These are phyloP conservation scores for Hippocampus comes DNA, from an alignment of 2,113 vertebrate genomes.

Conservation along the genomic window DNA sequence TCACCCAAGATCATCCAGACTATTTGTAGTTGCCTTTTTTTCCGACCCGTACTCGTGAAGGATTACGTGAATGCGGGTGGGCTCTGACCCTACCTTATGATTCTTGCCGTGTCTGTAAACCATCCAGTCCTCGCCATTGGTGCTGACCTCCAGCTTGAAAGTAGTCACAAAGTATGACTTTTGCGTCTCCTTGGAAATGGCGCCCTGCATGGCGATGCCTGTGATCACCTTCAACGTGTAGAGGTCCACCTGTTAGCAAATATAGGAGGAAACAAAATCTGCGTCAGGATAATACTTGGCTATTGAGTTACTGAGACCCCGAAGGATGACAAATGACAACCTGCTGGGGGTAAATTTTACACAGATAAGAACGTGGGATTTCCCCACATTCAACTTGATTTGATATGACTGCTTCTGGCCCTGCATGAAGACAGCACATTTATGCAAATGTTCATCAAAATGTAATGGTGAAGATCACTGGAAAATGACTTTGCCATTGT, in stretches of 20 bases:
- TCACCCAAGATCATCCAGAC: conserved; percentile 25
- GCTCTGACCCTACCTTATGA: conserved; percentile 82
- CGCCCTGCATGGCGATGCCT: conserved; percentile 93
- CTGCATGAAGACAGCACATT: not conserved
- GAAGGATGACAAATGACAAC: not conserved
- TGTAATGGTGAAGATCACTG: not conserved
- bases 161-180: conserved; percentile 88
- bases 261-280: not conserved
- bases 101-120: conserved; percentile 95
- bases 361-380: not conserved
- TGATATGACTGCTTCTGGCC: not conserved
- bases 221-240: conserved; percentile 90
- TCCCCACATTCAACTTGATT: not conserved
- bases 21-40: conserved; percentile 6
- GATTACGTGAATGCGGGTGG: not conserved
- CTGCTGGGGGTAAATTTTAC: not conserved
- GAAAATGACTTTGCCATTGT: not conserved
- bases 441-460: not conserved
- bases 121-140: conserved; percentile 99
- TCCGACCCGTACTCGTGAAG: not conserved
- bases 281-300: not conserved
- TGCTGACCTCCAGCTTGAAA: conserved; percentile 97
- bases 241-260: conserved; percentile 84
- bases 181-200: conserved; percentile 90
- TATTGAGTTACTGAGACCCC: not conserved